Evolutionary conservation across 2,888 invertebrate species (phyloP), one percentile per base, ranked within the genome.

Genomic region (Mimachlamys varia): DNA sequence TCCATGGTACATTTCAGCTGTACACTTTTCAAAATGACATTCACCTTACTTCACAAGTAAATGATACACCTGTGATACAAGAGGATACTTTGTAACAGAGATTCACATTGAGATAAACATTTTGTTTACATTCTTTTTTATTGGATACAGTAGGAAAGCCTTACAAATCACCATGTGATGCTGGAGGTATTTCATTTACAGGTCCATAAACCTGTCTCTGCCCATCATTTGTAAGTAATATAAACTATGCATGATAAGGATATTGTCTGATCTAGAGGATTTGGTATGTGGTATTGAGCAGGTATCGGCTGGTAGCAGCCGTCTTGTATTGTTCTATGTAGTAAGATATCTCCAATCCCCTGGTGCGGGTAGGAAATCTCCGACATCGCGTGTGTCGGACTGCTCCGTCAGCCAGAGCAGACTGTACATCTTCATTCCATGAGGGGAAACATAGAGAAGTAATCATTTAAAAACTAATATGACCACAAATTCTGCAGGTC

Each of bases 161-260:
- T 53, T 53, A 53, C 76, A 76, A 76, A 33, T 3, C 76, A 33
- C 0, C 33, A 76, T 27, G 7, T 58, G 19, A 58, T 58, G 58
- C 22, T 22, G 22, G 76, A 76, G 12, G 22, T 27, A 17, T 76
- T 76, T 76, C 76, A 33, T 76, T 76, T 76, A 27, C 33, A 27
- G 76, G 27, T 33, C 76, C 27, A 76, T 76, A 76, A 76, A 76
- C 27, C 76, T 76, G 76, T 76, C 76, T 76, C 27, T 19, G 76
- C 33, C 76, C 10, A 76, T 76, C 76, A 7, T 76, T 76, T 76
- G 76, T 76, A 76, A 76, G 76, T 33, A 76, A 76, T 76, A 76
- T 76, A 76, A 76, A 76, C 27, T 33, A 76, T 76, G 76, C 76
- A 76, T 76, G 76, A 27, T 76, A 76, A 27, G 27, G 76, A 33